phyloP scores from a whole-genome alignment of 2,113 vertebrate genomes.

The Vireo altiloquus region DNA sequence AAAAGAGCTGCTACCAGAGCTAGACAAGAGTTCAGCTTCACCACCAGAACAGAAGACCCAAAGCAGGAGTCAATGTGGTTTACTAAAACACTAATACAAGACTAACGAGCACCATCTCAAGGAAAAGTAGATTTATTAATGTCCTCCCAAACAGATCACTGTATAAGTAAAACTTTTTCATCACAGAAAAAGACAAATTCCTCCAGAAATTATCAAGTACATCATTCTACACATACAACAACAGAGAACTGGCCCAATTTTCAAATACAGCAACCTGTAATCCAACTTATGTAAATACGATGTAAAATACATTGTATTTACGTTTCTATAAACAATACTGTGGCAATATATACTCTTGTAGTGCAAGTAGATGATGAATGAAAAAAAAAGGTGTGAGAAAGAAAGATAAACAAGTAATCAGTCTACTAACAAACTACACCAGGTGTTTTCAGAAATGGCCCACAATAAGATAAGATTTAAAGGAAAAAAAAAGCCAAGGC shows the following conservation, averaged over 20 bases:
- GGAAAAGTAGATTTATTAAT: not conserved
- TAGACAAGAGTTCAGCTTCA: not conserved
- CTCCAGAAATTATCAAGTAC: not conserved
- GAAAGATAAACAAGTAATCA: not conserved
- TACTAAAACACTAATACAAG: not conserved
- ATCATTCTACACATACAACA: not conserved
- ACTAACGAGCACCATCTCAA: not conserved
- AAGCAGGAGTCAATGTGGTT: not conserved
- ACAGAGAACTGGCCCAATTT: not conserved
- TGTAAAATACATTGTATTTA: not conserved
- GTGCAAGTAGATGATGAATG: not conserved
- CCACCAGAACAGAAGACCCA: not conserved
- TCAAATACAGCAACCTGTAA: not conserved
- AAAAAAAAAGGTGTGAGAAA: not conserved
- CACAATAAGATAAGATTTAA: not conserved
- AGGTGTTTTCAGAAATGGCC: not conserved
- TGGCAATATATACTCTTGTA: not conserved
- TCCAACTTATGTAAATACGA: not conserved
- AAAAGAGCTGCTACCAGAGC: not conserved
- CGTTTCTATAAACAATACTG: not conserved
- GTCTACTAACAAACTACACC: not conserved
- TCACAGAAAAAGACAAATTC: not conserved
- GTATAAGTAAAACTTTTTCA: not conserved
- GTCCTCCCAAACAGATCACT: not conserved
- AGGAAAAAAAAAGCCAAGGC: not conserved